phyloP scores from a whole-genome alignment of 2,797 vertebrate species.

The Moxostoma hubbsi region DNA sequence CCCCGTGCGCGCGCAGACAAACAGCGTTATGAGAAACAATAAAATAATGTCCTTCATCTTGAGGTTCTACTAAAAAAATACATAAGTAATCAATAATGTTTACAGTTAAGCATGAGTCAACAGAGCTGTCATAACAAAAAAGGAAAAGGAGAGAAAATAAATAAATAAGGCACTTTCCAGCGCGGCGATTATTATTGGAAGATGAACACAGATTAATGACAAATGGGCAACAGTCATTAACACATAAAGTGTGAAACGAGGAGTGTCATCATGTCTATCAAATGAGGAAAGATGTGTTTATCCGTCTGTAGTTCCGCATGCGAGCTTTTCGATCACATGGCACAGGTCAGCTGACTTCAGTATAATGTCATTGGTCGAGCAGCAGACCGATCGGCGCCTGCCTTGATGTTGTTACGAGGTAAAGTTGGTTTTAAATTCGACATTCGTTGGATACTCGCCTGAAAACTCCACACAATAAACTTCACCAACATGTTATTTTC shows the following conservation, averaged over 20 bases:
- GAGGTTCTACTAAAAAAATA: not conserved
- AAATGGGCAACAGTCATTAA: not conserved
- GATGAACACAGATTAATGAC: not conserved
- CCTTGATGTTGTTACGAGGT: too few relatives aligned
- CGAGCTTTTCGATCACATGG: conserved; percentile 41
- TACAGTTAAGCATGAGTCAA: not conserved
- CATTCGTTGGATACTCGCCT: too few relatives aligned
- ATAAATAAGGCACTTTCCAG: too few relatives aligned
- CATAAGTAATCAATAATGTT: not conserved
- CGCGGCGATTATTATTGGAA: not conserved
- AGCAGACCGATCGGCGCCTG: too few relatives aligned
- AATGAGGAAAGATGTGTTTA: too few relatives aligned
- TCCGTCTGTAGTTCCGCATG: not conserved
- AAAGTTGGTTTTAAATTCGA: too few relatives aligned
- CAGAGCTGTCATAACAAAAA: not conserved
- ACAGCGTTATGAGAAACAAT: conserved; percentile 9
- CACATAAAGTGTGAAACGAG: not conserved
- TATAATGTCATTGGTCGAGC: too few relatives aligned
- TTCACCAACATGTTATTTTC: too few relatives aligned
- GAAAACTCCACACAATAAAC: too few relatives aligned
- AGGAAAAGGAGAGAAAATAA: too few relatives aligned
- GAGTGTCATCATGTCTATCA: too few relatives aligned
- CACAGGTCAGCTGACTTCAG: conserved; percentile 33
- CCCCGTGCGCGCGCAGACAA: not conserved
- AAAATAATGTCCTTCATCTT: conserved; percentile 27